A percentile compares a stretch with the other conserved stretches of the same genome.
Conservation (phyloP, 2,113 vertebrate genomes). For the Myocastor coypus region DNA sequence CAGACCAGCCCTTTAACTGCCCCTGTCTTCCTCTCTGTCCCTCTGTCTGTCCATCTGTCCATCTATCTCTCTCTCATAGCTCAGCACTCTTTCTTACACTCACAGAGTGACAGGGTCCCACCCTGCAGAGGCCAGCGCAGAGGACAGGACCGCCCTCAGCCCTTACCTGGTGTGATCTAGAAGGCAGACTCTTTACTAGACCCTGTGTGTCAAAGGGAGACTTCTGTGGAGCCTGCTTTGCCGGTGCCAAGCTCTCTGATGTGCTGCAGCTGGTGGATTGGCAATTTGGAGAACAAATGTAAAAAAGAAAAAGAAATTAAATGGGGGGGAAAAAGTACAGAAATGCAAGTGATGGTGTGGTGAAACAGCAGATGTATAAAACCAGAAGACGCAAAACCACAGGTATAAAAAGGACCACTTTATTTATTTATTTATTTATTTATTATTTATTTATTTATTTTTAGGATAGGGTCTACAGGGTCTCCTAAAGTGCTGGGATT, state of each 20-base stretch:
- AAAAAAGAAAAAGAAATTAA: constrained; percentile 75
- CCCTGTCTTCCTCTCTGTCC: background rate
- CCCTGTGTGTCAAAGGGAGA: constrained; percentile 92
- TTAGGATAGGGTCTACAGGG: no score
- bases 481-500: no score
- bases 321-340: constrained; percentile 62
- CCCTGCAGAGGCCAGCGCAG: background rate
- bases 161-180: constrained; percentile 95
- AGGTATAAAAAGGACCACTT: background rate
- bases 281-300: constrained; percentile 85
- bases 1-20: background rate
- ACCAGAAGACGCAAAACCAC: constrained; percentile 75
- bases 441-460: no score
- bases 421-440: no score
- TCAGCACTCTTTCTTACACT: background rate
- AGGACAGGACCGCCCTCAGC: constrained; percentile 64
- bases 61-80: background rate
- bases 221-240: constrained; percentile 93
- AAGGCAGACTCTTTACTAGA: constrained; percentile 91
- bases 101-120: constrained; percentile 6
- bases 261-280: constrained; percentile 92
- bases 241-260: constrained; percentile 92
- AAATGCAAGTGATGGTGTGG: constrained; percentile 78
- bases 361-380: constrained; percentile 78
- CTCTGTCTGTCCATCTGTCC: background rate